Evolutionary conservation across 2,888 invertebrate species (phyloP), one percentile per base, ranked within the genome.

Genomic region (Platerodrilus igneus): DNA sequence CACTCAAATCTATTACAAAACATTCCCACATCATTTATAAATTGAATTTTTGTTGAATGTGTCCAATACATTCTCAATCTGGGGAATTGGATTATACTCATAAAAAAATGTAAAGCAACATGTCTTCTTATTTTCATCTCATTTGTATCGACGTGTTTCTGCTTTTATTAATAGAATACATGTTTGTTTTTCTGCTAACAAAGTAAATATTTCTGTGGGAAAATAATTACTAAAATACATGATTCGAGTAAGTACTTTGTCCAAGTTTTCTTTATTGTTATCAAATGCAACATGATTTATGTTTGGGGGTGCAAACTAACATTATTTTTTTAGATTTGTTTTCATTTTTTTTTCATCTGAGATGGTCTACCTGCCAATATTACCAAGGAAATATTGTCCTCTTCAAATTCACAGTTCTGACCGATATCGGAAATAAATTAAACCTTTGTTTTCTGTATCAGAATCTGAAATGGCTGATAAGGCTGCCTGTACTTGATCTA

Each of bases 21-120:
- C 14, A 48, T 25, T 17, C 16, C 15, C 37, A 48, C 17, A 13
- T 34, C 17, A 29, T 38, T 39, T n/a, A 47, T 2, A 41, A 45
- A 37, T 32, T 46, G 10, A 11, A 47, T 47, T 37, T 35, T 47
- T 40, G 43, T 44, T 9, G 41, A 43, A 33, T 41, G 47, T 40
- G 37, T 39, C 32, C 33, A 42, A 32, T 41, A 41, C 13, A 41
- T 13, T 8, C 37, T 8, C 9, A 42, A 29, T 36, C 37, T 48
- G 15, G 41, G 41, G 28, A 34, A 38, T 5, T 37, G 37, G 38
- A 48, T 26, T 32, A 44, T 47, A 26, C 38, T 38, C 48, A 48
- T 44, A n/a, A 45, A 9, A n/a, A 48, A 36, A 37, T 47, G 43
- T 10, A 46, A 26, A 3, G 46, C 43, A 9, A 47, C 46, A 27